phyloP scores from a whole-genome alignment of 2,888 invertebrate species.

The Sicus ferrugineus region DNA sequence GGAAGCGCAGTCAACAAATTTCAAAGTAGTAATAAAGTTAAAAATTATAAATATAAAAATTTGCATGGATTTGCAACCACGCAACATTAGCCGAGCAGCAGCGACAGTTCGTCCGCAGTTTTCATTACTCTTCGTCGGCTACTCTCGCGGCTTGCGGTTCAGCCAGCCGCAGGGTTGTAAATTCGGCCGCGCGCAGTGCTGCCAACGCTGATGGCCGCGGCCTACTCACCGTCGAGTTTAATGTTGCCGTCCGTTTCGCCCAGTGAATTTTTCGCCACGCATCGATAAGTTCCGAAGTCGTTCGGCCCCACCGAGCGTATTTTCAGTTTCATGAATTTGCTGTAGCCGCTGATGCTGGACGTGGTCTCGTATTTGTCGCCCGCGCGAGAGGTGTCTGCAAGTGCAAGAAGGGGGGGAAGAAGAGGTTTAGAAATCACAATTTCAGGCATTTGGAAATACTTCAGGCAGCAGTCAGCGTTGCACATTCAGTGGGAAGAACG shows the following conservation, averaged over 20 bases:
- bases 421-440: slow-evolving; percentile 6
- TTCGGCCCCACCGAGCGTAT: slow-evolving; percentile 79
- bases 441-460: no score
- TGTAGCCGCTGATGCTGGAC: slow-evolving; percentile 85
- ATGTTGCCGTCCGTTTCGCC: slow-evolving; percentile 91
- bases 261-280: slow-evolving; percentile 89
- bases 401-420: not conserved
- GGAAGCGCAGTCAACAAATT: not conserved
- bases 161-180: not conserved
- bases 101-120: not conserved
- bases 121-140: no score
- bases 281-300: slow-evolving; percentile 89
- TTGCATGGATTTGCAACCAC: no score
- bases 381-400: slow-evolving; percentile 72
- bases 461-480: no score
- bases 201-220: not conserved
- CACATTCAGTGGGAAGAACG: no score
- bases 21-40: not conserved
- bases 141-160: no score
- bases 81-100: not conserved
- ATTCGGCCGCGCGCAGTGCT: not conserved
- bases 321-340: slow-evolving; percentile 89
- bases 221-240: slow-evolving; percentile 81
- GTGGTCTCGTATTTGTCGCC: slow-evolving; percentile 89
- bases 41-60: no score